phyloP scores from a whole-genome alignment of 2,113 vertebrate species.

The Regulus satrapa region DNA sequence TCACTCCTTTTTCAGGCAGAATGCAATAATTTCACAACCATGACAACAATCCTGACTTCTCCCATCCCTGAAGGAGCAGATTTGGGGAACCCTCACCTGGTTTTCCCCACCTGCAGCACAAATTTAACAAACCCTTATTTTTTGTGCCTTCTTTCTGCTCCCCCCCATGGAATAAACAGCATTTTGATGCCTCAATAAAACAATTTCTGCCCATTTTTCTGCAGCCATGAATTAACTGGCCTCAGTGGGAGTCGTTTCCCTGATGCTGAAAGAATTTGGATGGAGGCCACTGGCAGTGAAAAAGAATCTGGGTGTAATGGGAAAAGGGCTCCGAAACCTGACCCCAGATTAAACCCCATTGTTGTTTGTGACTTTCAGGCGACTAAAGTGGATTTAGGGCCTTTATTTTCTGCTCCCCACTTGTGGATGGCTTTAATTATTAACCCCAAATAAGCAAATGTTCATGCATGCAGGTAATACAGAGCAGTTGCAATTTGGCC shows the following conservation, averaged over 20 bases:
- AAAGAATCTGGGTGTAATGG: background rate
- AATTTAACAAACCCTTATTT: fast-evolving
- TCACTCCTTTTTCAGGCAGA: background rate
- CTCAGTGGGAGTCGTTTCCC: background rate
- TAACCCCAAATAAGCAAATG: background rate
- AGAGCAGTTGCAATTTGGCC: background rate
- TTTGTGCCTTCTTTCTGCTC: too few species aligned
- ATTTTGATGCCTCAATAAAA: background rate
- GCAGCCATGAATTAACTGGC: background rate
- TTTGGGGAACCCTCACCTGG: too few species aligned
- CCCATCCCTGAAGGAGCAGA: background rate
- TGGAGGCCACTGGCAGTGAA: background rate
- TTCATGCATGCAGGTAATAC: background rate
- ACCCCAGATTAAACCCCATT: constrained; percentile 15
- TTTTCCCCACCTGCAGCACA: background rate
- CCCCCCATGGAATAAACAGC: fast-evolving
- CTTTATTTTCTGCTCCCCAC: background rate
- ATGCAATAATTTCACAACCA: fast-evolving
- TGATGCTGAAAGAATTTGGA: background rate
- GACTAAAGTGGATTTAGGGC: background rate
- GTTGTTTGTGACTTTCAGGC: background rate
- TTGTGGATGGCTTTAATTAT: background rate
- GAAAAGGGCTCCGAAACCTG: constrained; percentile 36
- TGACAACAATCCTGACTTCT: background rate
- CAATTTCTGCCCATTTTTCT: background rate